These are phyloP conservation scores for Hemiprocne comata DNA, from an alignment of 2,113 vertebrate genomes.

Conservation along the genomic window DNA sequence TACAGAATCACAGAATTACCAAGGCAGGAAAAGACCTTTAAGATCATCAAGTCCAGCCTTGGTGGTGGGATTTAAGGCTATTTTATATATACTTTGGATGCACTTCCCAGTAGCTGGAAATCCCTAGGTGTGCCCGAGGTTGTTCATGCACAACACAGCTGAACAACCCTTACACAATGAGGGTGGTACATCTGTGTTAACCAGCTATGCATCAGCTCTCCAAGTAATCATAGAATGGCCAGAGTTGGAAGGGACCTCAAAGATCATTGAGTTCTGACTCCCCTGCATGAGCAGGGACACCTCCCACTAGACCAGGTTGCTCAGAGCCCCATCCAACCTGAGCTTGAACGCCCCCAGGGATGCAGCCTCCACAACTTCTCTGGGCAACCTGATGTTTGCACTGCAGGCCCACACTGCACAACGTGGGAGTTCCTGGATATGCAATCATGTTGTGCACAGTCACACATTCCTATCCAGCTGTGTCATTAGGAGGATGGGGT, in stretches of 20 bases:
- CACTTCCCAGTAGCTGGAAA: background rate
- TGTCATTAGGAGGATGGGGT: background rate
- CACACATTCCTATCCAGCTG: background rate
- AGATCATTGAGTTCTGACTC: too few species aligned
- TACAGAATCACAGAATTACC: too few species aligned
- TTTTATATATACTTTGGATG: background rate
- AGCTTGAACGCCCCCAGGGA: too few species aligned
- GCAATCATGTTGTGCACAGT: background rate
- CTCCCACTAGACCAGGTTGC: too few species aligned
- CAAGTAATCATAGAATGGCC: too few species aligned
- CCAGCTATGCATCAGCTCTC: background rate
- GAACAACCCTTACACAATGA: background rate
- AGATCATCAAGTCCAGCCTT: too few species aligned
- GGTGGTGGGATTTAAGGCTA: background rate
- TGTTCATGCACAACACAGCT: fast-evolving
- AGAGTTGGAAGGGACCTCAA: too few species aligned
- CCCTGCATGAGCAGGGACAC: too few species aligned
- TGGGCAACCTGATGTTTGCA: too few species aligned
- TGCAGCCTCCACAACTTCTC: too few species aligned
- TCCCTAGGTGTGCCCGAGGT: background rate
- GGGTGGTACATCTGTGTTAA: background rate
- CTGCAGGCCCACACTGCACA: background rate
- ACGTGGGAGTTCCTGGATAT: background rate
- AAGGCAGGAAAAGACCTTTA: too few species aligned
- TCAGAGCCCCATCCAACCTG: too few species aligned